Percentiles rank a stretch among this genome's conserved stretches.
Evolutionary conservation across 1,140 invertebrate species (phyloP).

Genomic region (Papilio helenus): DNA sequence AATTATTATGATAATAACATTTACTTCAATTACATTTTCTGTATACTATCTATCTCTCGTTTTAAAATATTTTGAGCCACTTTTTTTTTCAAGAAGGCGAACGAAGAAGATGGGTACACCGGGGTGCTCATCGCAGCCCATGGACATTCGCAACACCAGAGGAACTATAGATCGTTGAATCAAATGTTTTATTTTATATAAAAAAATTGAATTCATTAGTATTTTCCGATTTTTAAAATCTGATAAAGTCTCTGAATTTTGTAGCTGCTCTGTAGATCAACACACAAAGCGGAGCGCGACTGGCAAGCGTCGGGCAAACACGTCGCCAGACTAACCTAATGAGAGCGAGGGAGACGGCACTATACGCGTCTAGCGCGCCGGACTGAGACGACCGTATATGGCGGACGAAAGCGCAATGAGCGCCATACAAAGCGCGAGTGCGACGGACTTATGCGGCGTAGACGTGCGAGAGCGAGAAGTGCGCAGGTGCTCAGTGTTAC

Average conservation of each 20-base stretch:
- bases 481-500: constrained; percentile 67
- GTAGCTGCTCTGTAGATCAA: constrained; percentile 45
- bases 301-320: constrained; percentile 76
- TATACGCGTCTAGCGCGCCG: constrained; percentile 38
- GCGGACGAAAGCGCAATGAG: constrained; percentile 76
- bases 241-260: constrained; percentile 39
- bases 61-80: too few species aligned
- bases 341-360: constrained; percentile 65
- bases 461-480: constrained; percentile 48
- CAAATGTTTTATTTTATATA: too few species aligned
- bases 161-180: too few species aligned
- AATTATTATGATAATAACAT: too few species aligned
- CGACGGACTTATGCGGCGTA: constrained; percentile 47
- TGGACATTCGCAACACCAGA: too few species aligned
- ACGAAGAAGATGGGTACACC: too few species aligned
- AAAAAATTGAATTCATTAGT: too few species aligned
- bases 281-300: constrained; percentile 56
- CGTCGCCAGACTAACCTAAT: constrained; percentile 73
- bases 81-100: too few species aligned
- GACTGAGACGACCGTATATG: constrained; percentile 64
- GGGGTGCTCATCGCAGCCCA: too few species aligned
- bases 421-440: constrained; percentile 51
- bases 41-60: too few species aligned
- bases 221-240: too few species aligned
- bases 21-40: too few species aligned